Conservation (phyloP, 1,140 invertebrate species). For the Scaptodrosophila lebanonensis region DNA sequence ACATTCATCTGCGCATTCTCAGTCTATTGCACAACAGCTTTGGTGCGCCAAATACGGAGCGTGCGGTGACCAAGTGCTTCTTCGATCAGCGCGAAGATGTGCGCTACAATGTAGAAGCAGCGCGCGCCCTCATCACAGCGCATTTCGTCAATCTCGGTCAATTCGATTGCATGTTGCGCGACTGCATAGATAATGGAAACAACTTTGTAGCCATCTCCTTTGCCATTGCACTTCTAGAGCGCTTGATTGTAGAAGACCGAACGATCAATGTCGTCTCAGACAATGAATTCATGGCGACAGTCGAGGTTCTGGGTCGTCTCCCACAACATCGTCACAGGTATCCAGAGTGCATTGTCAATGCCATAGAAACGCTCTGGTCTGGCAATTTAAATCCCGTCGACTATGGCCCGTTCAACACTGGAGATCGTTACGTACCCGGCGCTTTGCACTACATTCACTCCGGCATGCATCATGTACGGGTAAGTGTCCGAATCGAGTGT, state of each 20-base stretch:
- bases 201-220: slow-evolving; percentile 91
- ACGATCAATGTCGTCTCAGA: slow-evolving; percentile 87
- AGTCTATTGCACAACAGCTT: slow-evolving; percentile 94
- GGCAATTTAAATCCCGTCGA: slow-evolving; percentile 82
- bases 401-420: slow-evolving; percentile 78
- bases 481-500: slow-evolving; percentile 77
- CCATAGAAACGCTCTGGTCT: slow-evolving; percentile 86
- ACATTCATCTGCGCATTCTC: slow-evolving; percentile 92
- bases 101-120: slow-evolving; percentile 93
- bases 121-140: slow-evolving; percentile 90
- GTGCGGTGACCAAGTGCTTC: slow-evolving; percentile 90
- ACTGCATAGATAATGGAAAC: slow-evolving; percentile 91
- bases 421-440: slow-evolving; percentile 84
- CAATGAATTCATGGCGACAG: slow-evolving; percentile 89
- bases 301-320: slow-evolving; percentile 88
- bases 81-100: slow-evolving; percentile 92
- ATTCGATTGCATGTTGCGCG: slow-evolving; percentile 91
- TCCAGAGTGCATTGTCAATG: slow-evolving; percentile 87
- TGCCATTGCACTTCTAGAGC: slow-evolving; percentile 93
- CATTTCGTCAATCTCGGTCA: slow-evolving; percentile 83
- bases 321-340: slow-evolving; percentile 85
- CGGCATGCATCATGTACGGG: slow-evolving; percentile 89
- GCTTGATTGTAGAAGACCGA: slow-evolving; percentile 92
- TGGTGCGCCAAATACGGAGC: slow-evolving; percentile 92
- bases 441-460: slow-evolving; percentile 95